A percentile compares a stretch with the other conserved stretches of the same genome.
These are phyloP conservation scores for Numenius arquata DNA, from an alignment of 2,113 vertebrate genomes.

Conservation along the genomic window DNA sequence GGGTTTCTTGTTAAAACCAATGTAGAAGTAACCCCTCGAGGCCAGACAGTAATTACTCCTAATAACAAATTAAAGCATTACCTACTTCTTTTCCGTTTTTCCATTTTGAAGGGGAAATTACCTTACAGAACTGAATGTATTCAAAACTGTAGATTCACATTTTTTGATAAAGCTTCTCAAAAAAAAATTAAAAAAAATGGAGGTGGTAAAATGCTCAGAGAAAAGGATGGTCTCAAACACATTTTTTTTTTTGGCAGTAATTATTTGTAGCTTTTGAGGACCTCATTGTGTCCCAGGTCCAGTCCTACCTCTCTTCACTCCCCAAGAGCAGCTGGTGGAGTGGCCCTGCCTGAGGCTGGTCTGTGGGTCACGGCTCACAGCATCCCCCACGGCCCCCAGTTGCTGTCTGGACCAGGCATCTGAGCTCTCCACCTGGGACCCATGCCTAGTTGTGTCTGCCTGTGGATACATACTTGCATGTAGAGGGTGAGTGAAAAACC, in stretches of 20 bases:
- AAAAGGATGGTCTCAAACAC: background rate
- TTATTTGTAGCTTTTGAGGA: background rate
- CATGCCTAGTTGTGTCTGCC: background rate
- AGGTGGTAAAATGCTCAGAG: background rate
- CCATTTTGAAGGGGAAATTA: constrained; percentile 79
- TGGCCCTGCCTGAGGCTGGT: background rate
- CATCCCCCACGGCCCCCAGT: background rate
- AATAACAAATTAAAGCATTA: constrained; percentile 87
- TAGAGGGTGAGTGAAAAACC: background rate
- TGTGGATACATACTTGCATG: background rate
- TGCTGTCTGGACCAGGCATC: accelerated
- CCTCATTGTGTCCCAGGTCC: accelerated
- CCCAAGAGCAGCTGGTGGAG: background rate
- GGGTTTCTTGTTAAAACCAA: constrained; percentile 79
- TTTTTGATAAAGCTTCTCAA: constrained; percentile 14
- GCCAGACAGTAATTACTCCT: constrained; percentile 84
- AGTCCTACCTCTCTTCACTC: background rate
- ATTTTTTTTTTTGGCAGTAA: background rate
- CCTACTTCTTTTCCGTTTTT: constrained; percentile 75
- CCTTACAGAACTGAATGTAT: constrained; percentile 71
- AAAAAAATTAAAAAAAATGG: background rate
- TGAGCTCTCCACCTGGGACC: background rate
- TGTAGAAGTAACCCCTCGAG: constrained; percentile 75
- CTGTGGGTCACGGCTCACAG: background rate
- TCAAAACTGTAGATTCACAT: constrained; percentile 44